phyloP scores from a whole-genome alignment of 2,113 vertebrate genomes.

The Nanorana parkeri region DNA sequence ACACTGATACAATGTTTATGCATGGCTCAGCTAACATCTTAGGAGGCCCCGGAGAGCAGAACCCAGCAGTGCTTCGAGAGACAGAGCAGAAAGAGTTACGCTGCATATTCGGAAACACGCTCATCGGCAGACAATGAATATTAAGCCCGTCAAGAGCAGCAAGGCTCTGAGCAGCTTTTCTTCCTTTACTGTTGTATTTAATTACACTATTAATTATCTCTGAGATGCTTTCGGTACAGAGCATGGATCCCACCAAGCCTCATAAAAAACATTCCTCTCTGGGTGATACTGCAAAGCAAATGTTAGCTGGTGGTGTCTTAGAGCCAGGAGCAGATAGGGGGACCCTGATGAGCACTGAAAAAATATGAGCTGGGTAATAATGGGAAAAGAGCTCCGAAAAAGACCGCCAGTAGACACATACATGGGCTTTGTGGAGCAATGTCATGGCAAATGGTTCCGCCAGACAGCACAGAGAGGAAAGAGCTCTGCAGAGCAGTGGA shows the following conservation, averaged over 20 bases:
- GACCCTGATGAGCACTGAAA: background rate
- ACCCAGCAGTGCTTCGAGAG: background rate
- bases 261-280: conserved; percentile 37
- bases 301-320: conserved; percentile 33
- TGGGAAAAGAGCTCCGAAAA: background rate
- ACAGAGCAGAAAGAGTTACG: conserved; percentile 18
- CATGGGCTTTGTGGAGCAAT: background rate
- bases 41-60: too few species aligned
- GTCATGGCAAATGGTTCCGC: background rate
- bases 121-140: conserved; percentile 27
- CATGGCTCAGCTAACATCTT: too few species aligned
- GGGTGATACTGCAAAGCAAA: conserved; percentile 50
- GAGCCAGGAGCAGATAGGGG: conserved; percentile 8
- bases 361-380: background rate
- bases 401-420: background rate
- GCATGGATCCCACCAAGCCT: conserved; percentile 38
- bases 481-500: background rate
- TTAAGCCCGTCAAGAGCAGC: conserved; percentile 23
- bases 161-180: conserved; percentile 25
- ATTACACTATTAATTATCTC: conserved; percentile 57
- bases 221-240: conserved; percentile 32
- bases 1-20: too few species aligned
- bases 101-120: background rate
- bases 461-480: background rate
- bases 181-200: conserved; percentile 55